phyloP scores from a whole-genome alignment of 2,797 vertebrate species.

The Sebastolobus alascanus region DNA sequence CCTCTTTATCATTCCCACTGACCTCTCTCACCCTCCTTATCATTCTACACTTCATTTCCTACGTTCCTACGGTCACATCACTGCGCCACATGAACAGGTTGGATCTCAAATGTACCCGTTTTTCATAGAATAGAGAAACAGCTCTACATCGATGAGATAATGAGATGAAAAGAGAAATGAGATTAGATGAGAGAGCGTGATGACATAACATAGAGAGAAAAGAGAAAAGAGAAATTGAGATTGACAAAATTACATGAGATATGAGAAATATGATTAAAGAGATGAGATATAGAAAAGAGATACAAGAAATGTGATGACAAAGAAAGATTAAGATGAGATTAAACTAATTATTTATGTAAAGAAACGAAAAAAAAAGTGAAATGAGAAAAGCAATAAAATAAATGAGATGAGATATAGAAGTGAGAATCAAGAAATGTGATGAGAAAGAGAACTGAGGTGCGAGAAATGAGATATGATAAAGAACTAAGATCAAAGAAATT shows the following conservation, averaged over 20 bases:
- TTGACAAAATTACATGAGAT: neutral
- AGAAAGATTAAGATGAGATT: neutral
- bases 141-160: neutral
- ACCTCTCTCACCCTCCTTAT: slow-evolving; percentile 52
- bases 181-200: neutral
- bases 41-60: slow-evolving; percentile 19
- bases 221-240: neutral
- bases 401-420: neutral
- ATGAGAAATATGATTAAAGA: neutral
- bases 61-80: neutral
- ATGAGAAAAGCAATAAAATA: neutral
- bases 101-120: neutral
- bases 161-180: neutral
- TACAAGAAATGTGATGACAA: neutral
- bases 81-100: neutral
- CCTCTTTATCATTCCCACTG: slow-evolving; percentile 61
- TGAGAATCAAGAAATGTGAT: neutral
- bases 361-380: neutral
- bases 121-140: neutral
- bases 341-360: neutral
- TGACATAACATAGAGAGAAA: neutral
- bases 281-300: neutral
- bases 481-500: neutral
- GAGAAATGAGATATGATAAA: neutral
- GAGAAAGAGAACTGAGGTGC: neutral